Evolutionary conservation across 2,113 vertebrate genomes (phyloP), one percentile per base, ranked within the genome.

Genomic region (Melanerpes aurifrons): DNA sequence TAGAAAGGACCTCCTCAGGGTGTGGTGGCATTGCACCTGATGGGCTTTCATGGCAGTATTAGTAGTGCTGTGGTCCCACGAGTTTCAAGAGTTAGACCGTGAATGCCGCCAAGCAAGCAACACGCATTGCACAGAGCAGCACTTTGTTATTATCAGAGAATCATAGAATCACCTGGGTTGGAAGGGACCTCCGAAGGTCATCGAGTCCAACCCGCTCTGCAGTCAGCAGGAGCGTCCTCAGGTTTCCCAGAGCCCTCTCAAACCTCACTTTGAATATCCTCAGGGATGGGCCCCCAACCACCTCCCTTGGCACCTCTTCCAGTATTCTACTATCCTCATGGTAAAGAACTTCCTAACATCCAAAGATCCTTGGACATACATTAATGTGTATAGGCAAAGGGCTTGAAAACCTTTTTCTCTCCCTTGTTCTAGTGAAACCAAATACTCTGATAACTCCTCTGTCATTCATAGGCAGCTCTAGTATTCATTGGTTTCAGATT

Each of bases 101-200:
- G 68, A 85, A 47, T 92, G 82, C n/a, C 69, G 50, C 48, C 3
- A 5, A 17, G 54, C 1, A 0, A 89, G 13, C 77, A 89, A 48
- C 61, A 9, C 17, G 17, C 32, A 22, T 94, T 94, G 78, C 94
- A 69, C 61, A 76, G 53, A 93, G 89, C 53, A 77, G 68, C 82
- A 74, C 37, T 81, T 93, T 66, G 64, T 92, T 94, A 22, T 53
- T 24, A 24, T 53, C 22, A 24, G 11, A 50, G 48, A 50, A 50
- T 22, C 21, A 24, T 24, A 53, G 50, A 53, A 24, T 24, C 21
- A 9, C 24, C 22, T 53, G 50, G 22, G 50, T 53, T 53, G 50
- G 50, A 53, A 53, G 50, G 50, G 50, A 53, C 50, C 24, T 53
- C 50, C 50, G 7, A 53, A 53, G 50, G 50, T 53, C 50, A 53